Evolutionary conservation across 2,888 invertebrate species (phyloP), one percentile per base, ranked within the genome.

Genomic region (Tenthredo distinguenda): DNA sequence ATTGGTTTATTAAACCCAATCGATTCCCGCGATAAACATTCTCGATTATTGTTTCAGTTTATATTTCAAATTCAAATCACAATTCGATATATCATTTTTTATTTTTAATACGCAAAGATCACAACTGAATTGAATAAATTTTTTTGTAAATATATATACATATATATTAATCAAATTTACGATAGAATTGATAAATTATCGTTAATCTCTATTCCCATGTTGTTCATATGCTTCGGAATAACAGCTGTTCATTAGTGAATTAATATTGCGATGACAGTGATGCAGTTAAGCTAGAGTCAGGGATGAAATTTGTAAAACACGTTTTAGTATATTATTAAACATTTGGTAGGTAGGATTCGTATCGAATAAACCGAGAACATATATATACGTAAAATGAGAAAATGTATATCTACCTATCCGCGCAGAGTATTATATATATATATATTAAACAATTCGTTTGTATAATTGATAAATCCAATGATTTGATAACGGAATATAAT

Each of bases 361-460:
- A 77, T 47, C n/a, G 15, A 18, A 50, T 71, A 81, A 71, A 55
- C n/a, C 40, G 86, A 85, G 86, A 87, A 85, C 87, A 84, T 55
- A 84, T 86, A 87, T 76, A 79, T 55, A 84, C 43, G 82, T 85
- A 74, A 74, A 86, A 83, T 83, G 86, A 85, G 84, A 79, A 85
- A 88, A 88, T 87, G 88, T 87, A 87, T 88, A 89, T 10, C 76
- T 15, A 76, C 87, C 87, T 88, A 88, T 88, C 87, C 87, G 86
- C 85, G 87, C 87, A 88, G 87, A 88, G 84, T 89, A 89, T 88
- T 81, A 86, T 82, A 87, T 85, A 85, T 87, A 85, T 87, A 87
- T 88, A 85, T 89, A 90, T 87, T 87, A 86, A 87, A 43, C 43
- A 88, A 88, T 90, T 90, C 88, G 88, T 37, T 7, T 26, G n/a